Evolutionary conservation across 2,888 invertebrate genomes (phyloP), one percentile per base, ranked within the genome.

Genomic region (Cephus pygmeus): DNA sequence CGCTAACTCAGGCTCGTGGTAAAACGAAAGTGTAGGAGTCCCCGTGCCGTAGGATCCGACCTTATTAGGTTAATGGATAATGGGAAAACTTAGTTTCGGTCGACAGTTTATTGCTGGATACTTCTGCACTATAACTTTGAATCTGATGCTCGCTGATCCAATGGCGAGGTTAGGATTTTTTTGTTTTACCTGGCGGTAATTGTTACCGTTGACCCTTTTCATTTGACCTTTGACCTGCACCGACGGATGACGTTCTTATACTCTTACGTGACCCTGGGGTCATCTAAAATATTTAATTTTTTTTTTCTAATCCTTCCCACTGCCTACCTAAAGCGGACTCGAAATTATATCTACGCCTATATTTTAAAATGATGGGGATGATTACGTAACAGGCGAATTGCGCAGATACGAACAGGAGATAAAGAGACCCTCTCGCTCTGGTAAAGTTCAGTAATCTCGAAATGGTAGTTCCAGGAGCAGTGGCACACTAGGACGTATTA

Each of bases 51-150:
- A 85, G 86, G 87, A 88, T 89, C 87, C 84, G 79, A 86, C 85
- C 87, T 90, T 89, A 90, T 90, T 89, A 88, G 88, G 89, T 88
- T 90, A 90, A 89, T 89, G 88, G 88, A 87, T 90, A 89, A 89
- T 88, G 87, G 86, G 87, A 85, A 88, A 90, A 90, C 85, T 90
- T 90, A 80, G 85, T 84, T 83, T 79, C 80, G 82, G 85, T 88
- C 87, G 88, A 89, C 87, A 88, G 86, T 88, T 89, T 88, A 89
- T 89, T 89, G 88, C 73, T 73, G 34, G 73, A 78, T 78, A 71
- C 69, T 69, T 35, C 34, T 71, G 30, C 31, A n/a, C 31, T 3
- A 30, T 30, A 71, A 71, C 12, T 33, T 23, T 71, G 56, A 23
- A 56, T 56, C 56, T 9, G 6, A 23, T 56, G 23, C 23, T 2